A percentile compares a stretch with the other conserved stretches of the same genome.
Evolutionary conservation across 2,797 vertebrate genomes (phyloP).

Genomic region (Coregonus ussuriensis): DNA sequence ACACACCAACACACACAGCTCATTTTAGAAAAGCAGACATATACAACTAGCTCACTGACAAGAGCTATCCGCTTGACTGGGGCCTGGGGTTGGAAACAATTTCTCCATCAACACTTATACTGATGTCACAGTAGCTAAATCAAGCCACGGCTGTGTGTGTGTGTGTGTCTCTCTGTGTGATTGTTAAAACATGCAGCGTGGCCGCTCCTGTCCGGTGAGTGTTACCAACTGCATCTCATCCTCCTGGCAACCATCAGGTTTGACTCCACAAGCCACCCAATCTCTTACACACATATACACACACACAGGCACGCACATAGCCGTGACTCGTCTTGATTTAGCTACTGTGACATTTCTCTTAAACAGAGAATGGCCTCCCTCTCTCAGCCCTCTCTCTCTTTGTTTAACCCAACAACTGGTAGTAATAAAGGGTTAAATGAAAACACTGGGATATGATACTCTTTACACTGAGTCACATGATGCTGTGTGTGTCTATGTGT

Average conservation of each 20-base stretch:
- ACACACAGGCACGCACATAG: too few relatives aligned
- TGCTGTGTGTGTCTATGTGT: neutral
- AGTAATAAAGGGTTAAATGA: conserved; percentile 67
- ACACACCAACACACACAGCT: neutral
- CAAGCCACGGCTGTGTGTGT: neutral
- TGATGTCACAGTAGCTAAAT: neutral
- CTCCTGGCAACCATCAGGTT: too few relatives aligned
- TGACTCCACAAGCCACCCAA: too few relatives aligned
- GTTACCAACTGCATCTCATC: too few relatives aligned
- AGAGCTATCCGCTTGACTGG: neutral
- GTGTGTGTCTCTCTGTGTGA: neutral
- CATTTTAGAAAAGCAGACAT: too few relatives aligned
- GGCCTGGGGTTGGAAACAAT: conserved; percentile 3
- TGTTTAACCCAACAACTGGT: conserved; percentile 63
- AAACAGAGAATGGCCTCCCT: conserved; percentile 2
- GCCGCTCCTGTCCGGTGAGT: too few relatives aligned
- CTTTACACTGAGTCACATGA: conserved; percentile 39
- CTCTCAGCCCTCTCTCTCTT: too few relatives aligned
- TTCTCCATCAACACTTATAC: conserved; percentile 16
- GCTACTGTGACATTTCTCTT: too few relatives aligned
- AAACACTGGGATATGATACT: conserved; percentile 68
- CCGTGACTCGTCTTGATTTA: too few relatives aligned
- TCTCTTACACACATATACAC: too few relatives aligned
- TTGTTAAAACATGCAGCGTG: too few relatives aligned
- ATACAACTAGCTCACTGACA: conserved; percentile 20